Percentiles rank a stretch among this genome's conserved stretches.
phyloP scores from a whole-genome alignment of 2,113 vertebrate genomes.

The Upupa epops region DNA sequence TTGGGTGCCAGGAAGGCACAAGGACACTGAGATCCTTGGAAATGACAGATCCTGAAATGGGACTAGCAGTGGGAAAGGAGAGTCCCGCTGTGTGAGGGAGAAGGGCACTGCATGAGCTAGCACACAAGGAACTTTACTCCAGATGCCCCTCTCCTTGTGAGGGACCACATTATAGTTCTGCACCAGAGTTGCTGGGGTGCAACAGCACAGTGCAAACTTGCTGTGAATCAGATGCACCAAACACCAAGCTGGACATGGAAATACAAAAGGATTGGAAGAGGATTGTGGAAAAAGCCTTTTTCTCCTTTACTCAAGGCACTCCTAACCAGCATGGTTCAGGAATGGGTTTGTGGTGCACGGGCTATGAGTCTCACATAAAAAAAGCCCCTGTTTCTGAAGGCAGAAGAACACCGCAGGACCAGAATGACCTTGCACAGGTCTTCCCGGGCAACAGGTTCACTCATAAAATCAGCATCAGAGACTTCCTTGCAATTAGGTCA shows the following conservation, averaged over 20 bases:
- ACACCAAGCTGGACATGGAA: background rate
- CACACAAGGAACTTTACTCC: background rate
- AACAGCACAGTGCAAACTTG: background rate
- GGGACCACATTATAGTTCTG: background rate
- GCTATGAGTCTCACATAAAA: background rate
- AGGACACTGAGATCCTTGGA: background rate
- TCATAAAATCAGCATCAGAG: background rate
- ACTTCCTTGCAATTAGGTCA: conserved; percentile 50
- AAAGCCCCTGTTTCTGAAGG: background rate
- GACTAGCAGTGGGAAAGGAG: background rate
- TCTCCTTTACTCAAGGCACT: background rate
- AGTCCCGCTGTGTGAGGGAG: fast-evolving
- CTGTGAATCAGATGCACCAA: fast-evolving
- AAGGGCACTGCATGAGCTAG: background rate
- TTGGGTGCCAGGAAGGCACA: background rate
- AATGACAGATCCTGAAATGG: background rate
- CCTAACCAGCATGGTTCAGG: background rate
- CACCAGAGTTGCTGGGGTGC: background rate
- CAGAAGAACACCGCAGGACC: background rate
- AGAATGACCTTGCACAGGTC: background rate
- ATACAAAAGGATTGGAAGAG: background rate
- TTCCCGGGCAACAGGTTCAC: background rate
- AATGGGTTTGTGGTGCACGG: fast-evolving
- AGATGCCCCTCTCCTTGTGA: background rate
- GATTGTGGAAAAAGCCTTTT: background rate